phyloP scores from a whole-genome alignment of 1,140 invertebrate genomes.

The Akabosia matsudoensis region DNA sequence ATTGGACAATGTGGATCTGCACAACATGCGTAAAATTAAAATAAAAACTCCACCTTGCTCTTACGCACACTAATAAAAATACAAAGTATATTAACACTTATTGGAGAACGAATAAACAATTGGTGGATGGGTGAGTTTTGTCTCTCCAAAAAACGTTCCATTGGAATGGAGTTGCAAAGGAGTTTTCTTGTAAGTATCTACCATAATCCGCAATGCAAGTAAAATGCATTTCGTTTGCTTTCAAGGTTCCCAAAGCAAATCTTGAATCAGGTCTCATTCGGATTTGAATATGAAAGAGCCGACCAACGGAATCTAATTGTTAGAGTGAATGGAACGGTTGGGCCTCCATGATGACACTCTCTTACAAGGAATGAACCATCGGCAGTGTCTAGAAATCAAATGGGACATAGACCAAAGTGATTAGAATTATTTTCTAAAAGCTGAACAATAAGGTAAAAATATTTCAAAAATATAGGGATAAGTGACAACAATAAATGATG shows the following conservation, averaged over 20 bases:
- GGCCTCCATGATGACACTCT: slow-evolving; percentile 43
- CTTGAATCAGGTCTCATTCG: slow-evolving; percentile 38
- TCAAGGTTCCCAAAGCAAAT: slow-evolving; percentile 45
- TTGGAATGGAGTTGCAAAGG: slow-evolving; percentile 45
- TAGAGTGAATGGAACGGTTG: slow-evolving; percentile 45
- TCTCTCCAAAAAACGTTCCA: slow-evolving; percentile 47
- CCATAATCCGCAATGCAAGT: slow-evolving; percentile 37
- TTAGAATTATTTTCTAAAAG: too few species aligned
- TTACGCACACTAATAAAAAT: not conserved
- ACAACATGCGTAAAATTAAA: too few species aligned
- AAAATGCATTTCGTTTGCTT: slow-evolving; percentile 47
- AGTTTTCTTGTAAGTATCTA: slow-evolving; percentile 45
- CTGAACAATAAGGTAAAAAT: too few species aligned
- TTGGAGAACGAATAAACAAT: slow-evolving; percentile 46
- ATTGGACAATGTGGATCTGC: too few species aligned
- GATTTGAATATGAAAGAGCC: slow-evolving; percentile 47
- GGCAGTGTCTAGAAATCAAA: slow-evolving; percentile 34
- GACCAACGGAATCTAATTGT: slow-evolving; percentile 41
- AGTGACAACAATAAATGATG: too few species aligned
- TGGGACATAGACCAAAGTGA: too few species aligned
- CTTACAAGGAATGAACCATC: slow-evolving; percentile 45
- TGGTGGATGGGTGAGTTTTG: slow-evolving; percentile 45
- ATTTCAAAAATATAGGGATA: too few species aligned
- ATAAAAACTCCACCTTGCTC: too few species aligned
- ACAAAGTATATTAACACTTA: slow-evolving; percentile 20